These are phyloP conservation scores for Macquaria australasica DNA, from an alignment of 2,113 vertebrate genomes.

Conservation along the genomic window DNA sequence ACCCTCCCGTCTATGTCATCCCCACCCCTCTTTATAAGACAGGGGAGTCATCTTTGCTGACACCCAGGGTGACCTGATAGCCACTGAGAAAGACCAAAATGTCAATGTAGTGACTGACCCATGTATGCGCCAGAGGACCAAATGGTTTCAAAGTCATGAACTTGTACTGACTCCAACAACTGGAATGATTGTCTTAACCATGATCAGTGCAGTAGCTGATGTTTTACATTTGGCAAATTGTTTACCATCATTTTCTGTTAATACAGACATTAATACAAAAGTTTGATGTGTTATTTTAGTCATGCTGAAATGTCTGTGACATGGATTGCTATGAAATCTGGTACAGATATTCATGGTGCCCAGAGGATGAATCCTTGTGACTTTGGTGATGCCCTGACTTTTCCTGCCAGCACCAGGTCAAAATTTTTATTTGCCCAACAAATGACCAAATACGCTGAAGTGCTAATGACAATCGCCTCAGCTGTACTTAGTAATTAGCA, in stretches of 20 bases:
- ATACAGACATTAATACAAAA: too few relatives aligned
- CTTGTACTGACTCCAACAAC: slow-evolving; percentile 45
- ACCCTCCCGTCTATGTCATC: slow-evolving; percentile 61
- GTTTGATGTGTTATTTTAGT: not conserved
- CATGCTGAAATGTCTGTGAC: too few relatives aligned
- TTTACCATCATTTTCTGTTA: not conserved
- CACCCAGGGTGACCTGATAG: slow-evolving; percentile 60
- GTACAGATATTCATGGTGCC: too few relatives aligned
- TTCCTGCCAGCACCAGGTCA: too few relatives aligned
- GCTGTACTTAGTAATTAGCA: too few relatives aligned
- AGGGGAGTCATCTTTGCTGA: slow-evolving; percentile 47
- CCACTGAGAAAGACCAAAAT: slow-evolving; percentile 37
- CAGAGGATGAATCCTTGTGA: too few relatives aligned
- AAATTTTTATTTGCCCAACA: too few relatives aligned
- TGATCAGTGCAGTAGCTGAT: not conserved
- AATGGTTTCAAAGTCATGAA: slow-evolving; percentile 61
- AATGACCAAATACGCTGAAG: too few relatives aligned
- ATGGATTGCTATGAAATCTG: too few relatives aligned
- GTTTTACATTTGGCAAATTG: not conserved
- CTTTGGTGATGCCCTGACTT: too few relatives aligned
- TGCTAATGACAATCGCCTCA: too few relatives aligned
- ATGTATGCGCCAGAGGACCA: slow-evolving; percentile 11
- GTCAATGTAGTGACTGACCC: slow-evolving; percentile 42
- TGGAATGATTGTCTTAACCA: not conserved
- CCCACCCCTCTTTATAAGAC: slow-evolving; percentile 47